A percentile compares a stretch with the other conserved stretches of the same genome.
Evolutionary conservation across 2,888 invertebrate species (phyloP).

Genomic region (Oscheius myriophilus): DNA sequence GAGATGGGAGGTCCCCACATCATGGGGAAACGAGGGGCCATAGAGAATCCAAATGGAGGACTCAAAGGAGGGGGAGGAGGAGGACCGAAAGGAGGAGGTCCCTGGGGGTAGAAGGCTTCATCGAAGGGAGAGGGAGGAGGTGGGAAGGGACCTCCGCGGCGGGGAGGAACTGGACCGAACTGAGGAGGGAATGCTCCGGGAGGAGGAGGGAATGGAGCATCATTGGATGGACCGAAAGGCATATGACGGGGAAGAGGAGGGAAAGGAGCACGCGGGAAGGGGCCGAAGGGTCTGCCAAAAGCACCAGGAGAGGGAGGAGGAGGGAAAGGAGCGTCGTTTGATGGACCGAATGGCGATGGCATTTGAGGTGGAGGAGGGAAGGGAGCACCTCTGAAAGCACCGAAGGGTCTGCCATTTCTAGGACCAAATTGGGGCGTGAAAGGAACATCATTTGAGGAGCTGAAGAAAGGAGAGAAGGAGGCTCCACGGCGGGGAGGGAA

Average conservation of each 20-base stretch:
- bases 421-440: constrained; percentile 1
- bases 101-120: too few relatives aligned
- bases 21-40: constrained; percentile 23
- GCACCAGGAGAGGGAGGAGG: background rate
- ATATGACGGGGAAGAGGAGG: too few relatives aligned
- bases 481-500: background rate
- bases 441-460: constrained; percentile 3
- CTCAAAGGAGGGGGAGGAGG: background rate
- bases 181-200: too few relatives aligned
- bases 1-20: constrained; percentile 4
- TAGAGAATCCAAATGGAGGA: constrained; percentile 4
- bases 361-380: background rate
- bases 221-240: background rate
- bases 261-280: background rate
- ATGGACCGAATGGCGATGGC: constrained; percentile 10
- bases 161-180: background rate
- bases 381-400: background rate
- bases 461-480: background rate
- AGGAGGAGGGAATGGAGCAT: background rate
- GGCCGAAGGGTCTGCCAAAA: constrained; percentile 16
- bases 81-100: background rate
- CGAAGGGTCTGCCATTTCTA: constrained; percentile 16
- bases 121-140: too few relatives aligned
- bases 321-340: background rate
- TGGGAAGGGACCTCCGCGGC: too few relatives aligned